A percentile compares a stretch with the other conserved stretches of the same genome.
These are phyloP conservation scores for Globodera rostochiensis DNA, from an alignment of 1,140 invertebrate species.

Conservation along the genomic window DNA sequence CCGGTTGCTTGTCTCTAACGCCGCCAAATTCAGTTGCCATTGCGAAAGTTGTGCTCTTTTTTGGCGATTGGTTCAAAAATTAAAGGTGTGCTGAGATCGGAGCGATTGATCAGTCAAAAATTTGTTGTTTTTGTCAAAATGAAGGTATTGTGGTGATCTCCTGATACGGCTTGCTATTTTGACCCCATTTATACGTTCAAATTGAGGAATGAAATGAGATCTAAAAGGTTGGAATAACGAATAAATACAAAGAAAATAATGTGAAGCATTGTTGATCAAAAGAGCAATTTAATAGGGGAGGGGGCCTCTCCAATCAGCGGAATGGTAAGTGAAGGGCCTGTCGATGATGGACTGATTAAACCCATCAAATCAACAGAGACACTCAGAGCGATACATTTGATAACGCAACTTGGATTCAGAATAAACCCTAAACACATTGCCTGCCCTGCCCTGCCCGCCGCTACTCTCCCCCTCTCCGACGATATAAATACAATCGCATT, in stretches of 20 bases:
- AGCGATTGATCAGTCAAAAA: slow-evolving; percentile 5
- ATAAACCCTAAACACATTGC: neutral
- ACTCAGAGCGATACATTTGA: neutral
- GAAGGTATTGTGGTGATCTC: neutral
- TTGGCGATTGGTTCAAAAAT: neutral
- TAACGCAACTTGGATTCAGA: neutral
- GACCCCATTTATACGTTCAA: neutral
- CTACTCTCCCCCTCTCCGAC: neutral
- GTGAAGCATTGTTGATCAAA: neutral
- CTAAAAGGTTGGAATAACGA: neutral
- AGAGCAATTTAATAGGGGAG: neutral
- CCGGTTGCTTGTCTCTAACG: neutral
- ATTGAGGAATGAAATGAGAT: neutral
- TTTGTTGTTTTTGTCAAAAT: neutral
- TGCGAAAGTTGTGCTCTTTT: neutral
- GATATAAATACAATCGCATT: neutral
- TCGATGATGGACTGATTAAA: neutral
- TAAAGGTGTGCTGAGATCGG: neutral
- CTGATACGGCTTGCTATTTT: neutral
- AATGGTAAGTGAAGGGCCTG: neutral
- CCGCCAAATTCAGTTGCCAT: neutral
- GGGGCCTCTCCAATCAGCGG: too few relatives aligned
- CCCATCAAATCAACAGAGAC: too few relatives aligned
- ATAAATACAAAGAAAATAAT: neutral
- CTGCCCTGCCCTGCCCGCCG: neutral